A percentile compares a stretch with the other conserved stretches of the same genome.
Evolutionary conservation across 2,113 vertebrate genomes (phyloP).

Genomic region (Boleophthalmus pectinirostris): DNA sequence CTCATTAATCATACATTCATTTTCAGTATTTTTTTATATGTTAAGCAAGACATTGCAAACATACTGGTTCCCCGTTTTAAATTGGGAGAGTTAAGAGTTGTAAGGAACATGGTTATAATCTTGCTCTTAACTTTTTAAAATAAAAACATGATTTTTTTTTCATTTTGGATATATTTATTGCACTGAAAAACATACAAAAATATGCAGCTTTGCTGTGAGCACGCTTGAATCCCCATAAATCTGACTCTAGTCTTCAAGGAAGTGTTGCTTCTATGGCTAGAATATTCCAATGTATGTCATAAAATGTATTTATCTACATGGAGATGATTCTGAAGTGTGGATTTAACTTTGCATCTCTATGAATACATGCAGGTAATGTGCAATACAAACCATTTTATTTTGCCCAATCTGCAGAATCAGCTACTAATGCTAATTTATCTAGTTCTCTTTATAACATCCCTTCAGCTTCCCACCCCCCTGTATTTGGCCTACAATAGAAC

Average conservation of each 20-base stretch:
- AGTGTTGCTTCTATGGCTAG: too few species aligned
- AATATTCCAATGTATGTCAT: too few species aligned
- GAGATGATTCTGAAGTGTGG: too few species aligned
- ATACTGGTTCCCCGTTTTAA: not conserved
- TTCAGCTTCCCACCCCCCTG: conserved; percentile 8
- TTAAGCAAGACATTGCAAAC: not conserved
- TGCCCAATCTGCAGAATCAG: not conserved
- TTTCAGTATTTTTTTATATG: not conserved
- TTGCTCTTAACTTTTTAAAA: not conserved
- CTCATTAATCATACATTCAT: not conserved
- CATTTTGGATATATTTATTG: not conserved
- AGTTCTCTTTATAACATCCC: conserved; percentile 18
- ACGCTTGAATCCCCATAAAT: too few species aligned
- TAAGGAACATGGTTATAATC: not conserved
- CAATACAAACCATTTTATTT: not conserved
- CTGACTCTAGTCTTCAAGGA: too few species aligned
- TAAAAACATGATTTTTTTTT: not conserved
- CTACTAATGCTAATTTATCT: not conserved
- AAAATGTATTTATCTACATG: too few species aligned
- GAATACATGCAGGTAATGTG: too few species aligned
- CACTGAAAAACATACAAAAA: not conserved
- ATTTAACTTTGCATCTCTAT: too few species aligned
- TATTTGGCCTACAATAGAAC: conserved; percentile 39
- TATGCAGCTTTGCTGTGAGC: not conserved
- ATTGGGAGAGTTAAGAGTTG: not conserved